Evolutionary conservation across 2,113 vertebrate species (phyloP), one percentile per base, ranked within the genome.

Genomic region (Tragelaphus scriptus): DNA sequence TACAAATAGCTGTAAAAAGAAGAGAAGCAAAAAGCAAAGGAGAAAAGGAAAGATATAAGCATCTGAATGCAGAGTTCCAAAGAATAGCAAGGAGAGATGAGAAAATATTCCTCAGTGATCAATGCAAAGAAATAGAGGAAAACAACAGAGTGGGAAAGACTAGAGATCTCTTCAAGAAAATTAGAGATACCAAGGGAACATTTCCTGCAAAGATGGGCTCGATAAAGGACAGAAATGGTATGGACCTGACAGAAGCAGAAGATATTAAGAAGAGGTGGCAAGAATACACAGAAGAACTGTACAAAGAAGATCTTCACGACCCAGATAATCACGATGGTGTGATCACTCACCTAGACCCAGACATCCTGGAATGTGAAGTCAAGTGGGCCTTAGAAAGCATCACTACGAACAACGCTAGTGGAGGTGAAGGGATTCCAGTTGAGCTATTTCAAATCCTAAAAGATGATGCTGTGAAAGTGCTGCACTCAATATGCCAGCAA

Each of bases 151-250:
- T n/a, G 32, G 32, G 15, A 17, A 65, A n/a, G 32, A 65, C 32
- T 65, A 65, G 63, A 65, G 63, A 9, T n/a, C 7, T n/a, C 63
- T n/a, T 17, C 7, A 65, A n/a, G 7, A 65, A 65, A 65, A 4
- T n/a, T n/a, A 65, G 16, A n/a, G 15, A 65, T n/a, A n/a, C 7
- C 63, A 65, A 65, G 32, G 32, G 32, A 65, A 65, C 15, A n/a
- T 65, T 17, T 65, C 63, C 4, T n/a, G 7, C 30, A n/a, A 65
- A n/a, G 3, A 65, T 65, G 30, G 3, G 3, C 15, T 65, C 2
- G 0, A n/a, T n/a, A n/a, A 65, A 65, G 7, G 32, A 17, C 15
- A 65, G 32, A n/a, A 65, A n/a, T n/a, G 3, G 7, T 65, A 1
- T n/a, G 32, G 7, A 65, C 7, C 63, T 17, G n/a, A 63, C 63